Conservation (phyloP, 2,888 invertebrate genomes). For the Gerris lacustris region DNA sequence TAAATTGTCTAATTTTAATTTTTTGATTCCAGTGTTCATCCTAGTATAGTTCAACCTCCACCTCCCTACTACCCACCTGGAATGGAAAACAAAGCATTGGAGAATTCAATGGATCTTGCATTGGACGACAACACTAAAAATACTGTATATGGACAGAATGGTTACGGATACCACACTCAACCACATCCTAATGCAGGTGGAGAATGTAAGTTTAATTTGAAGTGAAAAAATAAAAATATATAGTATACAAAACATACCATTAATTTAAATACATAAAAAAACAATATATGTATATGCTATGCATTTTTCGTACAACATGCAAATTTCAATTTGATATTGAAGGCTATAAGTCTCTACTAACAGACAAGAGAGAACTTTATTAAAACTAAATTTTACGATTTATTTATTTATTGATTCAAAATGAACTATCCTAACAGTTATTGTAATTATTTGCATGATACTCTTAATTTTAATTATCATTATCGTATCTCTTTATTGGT, state of each 20-base stretch:
- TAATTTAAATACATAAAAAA: neutral
- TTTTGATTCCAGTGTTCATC: slow-evolving; percentile 46
- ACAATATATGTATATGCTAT: neutral
- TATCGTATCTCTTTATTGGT: no score
- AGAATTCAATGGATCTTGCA: slow-evolving; percentile 76
- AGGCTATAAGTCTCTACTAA: no score
- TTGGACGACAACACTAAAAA: slow-evolving; percentile 71
- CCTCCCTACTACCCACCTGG: slow-evolving; percentile 79
- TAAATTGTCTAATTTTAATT: no score
- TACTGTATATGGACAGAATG: slow-evolving; percentile 70
- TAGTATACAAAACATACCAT: neutral
- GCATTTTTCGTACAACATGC: no score
- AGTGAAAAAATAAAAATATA: neutral
- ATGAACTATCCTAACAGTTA: no score
- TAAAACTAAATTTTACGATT: no score
- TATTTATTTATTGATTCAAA: no score
- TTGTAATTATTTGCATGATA: no score
- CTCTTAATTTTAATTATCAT: no score
- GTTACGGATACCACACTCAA: slow-evolving; percentile 67
- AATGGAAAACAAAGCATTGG: slow-evolving; percentile 82
- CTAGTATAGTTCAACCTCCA: slow-evolving; percentile 72
- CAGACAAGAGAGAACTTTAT: no score
- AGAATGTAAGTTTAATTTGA: slow-evolving; percentile 53
- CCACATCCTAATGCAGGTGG: slow-evolving; percentile 52
- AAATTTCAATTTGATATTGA: no score